Percentiles rank a stretch among this genome's conserved stretches.
phyloP scores from a whole-genome alignment of 2,113 vertebrate genomes.

The Phylloscopus trochiloides region DNA sequence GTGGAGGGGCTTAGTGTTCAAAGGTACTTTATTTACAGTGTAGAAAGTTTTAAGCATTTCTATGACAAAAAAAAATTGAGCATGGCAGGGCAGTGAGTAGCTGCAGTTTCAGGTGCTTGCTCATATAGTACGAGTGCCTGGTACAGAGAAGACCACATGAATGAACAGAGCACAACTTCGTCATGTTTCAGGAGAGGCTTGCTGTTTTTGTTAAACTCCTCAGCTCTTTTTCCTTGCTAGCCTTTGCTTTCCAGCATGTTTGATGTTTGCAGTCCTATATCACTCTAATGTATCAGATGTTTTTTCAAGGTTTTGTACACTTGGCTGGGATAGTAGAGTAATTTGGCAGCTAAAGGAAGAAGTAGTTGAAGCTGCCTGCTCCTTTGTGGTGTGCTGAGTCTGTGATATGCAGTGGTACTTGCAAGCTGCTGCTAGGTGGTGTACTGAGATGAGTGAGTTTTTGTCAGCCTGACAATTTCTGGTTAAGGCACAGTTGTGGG shows the following conservation, averaged over 20 bases:
- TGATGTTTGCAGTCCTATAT: background rate
- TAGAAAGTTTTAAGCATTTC: background rate
- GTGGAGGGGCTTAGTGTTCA: background rate
- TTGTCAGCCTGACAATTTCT: background rate
- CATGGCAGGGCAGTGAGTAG: background rate
- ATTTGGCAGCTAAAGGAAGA: background rate
- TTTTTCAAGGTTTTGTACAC: background rate
- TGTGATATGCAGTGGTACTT: background rate
- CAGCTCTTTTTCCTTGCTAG: background rate
- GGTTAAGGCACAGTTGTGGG: background rate
- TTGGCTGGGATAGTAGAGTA: background rate
- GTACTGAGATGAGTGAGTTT: background rate
- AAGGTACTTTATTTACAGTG: background rate
- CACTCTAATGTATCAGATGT: background rate
- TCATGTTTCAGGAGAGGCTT: background rate
- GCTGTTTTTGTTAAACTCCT: background rate
- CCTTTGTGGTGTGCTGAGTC: background rate
- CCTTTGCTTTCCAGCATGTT: background rate
- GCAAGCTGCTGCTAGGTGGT: background rate
- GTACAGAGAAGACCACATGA: background rate
- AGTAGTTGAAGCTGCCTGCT: background rate
- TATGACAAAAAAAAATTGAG: background rate
- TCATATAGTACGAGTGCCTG: rapidly evolving
- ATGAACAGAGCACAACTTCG: rapidly evolving
- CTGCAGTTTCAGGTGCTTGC: background rate